These are phyloP conservation scores for Tanypteryx hageni DNA, from an alignment of 2,888 invertebrate species.

Conservation along the genomic window DNA sequence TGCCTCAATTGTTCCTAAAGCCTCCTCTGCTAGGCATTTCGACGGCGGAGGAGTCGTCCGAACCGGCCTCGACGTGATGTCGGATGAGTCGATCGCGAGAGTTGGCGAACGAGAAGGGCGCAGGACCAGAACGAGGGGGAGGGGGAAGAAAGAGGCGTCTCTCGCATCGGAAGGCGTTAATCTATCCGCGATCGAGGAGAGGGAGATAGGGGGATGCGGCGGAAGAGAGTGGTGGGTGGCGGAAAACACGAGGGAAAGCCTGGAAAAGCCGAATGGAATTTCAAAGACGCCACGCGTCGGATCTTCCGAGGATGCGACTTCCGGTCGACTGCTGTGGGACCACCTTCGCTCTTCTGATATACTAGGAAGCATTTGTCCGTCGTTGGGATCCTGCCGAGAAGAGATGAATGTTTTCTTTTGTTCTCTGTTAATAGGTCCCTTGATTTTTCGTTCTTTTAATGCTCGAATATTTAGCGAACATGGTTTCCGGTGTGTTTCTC, in stretches of 20 bases:
- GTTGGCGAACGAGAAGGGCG: no score
- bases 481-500: not conserved
- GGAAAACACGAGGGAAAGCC: not conserved
- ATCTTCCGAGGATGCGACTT: not conserved
- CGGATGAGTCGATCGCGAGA: no score
- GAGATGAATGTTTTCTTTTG: slow-evolving; percentile 16
- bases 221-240: no score
- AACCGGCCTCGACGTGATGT: no score
- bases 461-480: not conserved
- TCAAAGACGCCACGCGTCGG: not conserved
- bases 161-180: not conserved
- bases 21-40: no score
- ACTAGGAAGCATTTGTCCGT: slow-evolving; percentile 5
- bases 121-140: not conserved
- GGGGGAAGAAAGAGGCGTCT: not conserved
- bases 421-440: not conserved
- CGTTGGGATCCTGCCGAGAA: not conserved
- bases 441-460: not conserved
- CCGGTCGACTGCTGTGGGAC: not conserved
- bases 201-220: not conserved
- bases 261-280: not conserved
- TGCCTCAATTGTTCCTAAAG: no score
- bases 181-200: not conserved
- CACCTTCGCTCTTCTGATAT: not conserved
- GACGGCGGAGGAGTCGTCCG: no score